phyloP scores from a whole-genome alignment of 1,140 invertebrate species.

The Drosophila arizonae region DNA sequence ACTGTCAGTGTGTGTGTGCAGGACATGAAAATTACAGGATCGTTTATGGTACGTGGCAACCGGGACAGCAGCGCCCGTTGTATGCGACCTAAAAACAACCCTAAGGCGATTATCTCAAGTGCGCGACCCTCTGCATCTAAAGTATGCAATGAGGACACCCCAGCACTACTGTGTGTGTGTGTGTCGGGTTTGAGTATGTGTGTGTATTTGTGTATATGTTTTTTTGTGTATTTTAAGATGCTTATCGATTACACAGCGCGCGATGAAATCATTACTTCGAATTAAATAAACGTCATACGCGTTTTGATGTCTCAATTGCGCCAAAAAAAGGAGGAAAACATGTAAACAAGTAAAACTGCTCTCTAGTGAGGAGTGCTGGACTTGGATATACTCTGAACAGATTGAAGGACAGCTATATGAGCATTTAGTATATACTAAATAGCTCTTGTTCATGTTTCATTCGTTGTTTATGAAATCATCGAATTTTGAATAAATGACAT shows the following conservation, averaged over 20 bases:
- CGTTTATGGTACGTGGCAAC: constrained; percentile 64
- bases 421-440: no score
- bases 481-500: no score
- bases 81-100: constrained; percentile 68
- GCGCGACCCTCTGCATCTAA: constrained; percentile 51
- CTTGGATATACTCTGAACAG: background rate
- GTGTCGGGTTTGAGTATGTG: background rate
- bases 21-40: constrained; percentile 72
- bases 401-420: no score
- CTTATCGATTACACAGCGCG: constrained; percentile 79
- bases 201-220: constrained; percentile 27
- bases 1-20: constrained; percentile 43
- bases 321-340: constrained; percentile 5
- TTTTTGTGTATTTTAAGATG: constrained; percentile 55
- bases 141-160: constrained; percentile 35
- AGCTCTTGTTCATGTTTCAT: no score
- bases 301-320: constrained; percentile 71
- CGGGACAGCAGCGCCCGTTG: constrained; percentile 29
- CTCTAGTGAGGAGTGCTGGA: background rate
- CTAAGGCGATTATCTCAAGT: constrained; percentile 82
- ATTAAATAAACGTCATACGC: constrained; percentile 83
- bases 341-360: constrained; percentile 1
- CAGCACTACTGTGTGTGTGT: background rate
- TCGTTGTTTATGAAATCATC: no score
- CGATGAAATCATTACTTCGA: constrained; percentile 82